A percentile compares a stretch with the other conserved stretches of the same genome.
Evolutionary conservation across 2,888 invertebrate genomes (phyloP).

Genomic region (Vesta saturnalis): DNA sequence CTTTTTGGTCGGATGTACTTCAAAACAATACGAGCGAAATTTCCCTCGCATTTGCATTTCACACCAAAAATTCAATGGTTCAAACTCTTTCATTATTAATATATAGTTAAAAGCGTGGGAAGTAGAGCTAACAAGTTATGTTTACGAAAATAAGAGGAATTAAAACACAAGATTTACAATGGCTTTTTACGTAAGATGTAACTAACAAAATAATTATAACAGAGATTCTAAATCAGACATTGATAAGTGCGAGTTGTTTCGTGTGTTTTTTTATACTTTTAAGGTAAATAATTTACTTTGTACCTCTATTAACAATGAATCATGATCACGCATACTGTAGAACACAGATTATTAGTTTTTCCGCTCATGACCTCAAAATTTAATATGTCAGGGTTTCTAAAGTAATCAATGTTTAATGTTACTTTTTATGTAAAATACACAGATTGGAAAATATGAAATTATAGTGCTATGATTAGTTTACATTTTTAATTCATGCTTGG

Average conservation of each 20-base stretch:
- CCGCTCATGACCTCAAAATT: background rate
- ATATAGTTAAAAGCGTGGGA: conserved; percentile 1
- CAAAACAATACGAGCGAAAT: too few relatives aligned
- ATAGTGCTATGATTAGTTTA: background rate
- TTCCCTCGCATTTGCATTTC: too few relatives aligned
- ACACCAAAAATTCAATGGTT: background rate
- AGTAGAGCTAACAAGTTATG: background rate
- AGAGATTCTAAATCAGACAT: background rate
- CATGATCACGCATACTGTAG: background rate
- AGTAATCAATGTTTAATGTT: background rate
- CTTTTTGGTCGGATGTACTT: too few relatives aligned
- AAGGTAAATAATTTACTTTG: background rate
- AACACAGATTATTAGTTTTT: conserved; percentile 1
- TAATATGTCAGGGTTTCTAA: conserved; percentile 11
- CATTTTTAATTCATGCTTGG: background rate
- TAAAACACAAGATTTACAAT: background rate
- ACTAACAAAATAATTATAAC: background rate
- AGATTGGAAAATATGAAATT: background rate
- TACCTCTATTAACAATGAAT: background rate
- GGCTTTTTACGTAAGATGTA: background rate
- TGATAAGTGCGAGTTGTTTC: background rate
- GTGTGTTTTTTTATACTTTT: background rate
- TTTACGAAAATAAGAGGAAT: background rate
- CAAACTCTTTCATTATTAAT: background rate
- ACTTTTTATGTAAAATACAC: background rate